Base-by-base conservation (phyloP, 2,113 vertebrate genomes). In the Gambusia holbrooki region DNA sequence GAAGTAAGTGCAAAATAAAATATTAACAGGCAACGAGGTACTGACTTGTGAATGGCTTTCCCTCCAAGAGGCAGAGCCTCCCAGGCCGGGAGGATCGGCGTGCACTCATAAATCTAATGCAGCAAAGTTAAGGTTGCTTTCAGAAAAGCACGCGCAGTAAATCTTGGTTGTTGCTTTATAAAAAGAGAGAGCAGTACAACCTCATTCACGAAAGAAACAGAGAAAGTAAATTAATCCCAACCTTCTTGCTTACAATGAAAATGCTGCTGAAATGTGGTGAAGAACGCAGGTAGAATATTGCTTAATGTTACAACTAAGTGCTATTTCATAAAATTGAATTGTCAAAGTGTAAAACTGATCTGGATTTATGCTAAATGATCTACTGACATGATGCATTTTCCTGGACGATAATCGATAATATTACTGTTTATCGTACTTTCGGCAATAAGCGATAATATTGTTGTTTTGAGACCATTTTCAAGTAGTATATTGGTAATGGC, bases 41-140 rank as follows among this genome's bases (percentile, higher is more conserved):
- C 96, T 96, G 95, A 99, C 98, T 95, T 97, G 92, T 99, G 98
- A 88, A 99, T 96, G 30, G 96, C 95, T 89, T 96, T 99, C 86
- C 98, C 98, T 89, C 96, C 98, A 89, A 99, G 85, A 45, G 98
- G 98, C 58, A 99, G 94, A 7, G 97, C 96, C 61, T 96, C 98
- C 98, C 98, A 99, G 4, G 97, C 96, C 66, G 95, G 97, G 40
- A 99, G 91, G 71, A 99, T 95, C 0, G 96, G 96, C 76, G 98
- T 97, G 76, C 97, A 97, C 87, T 99, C 98, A 76, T 97, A 99
- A 66, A 99, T 95, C 98, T 99, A 83, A 1, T 37, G 1, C 33
- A 42, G 17, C 15, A 71, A 19, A 65, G 88, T 93, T 93, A 92
- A 93, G 93, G 83, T 17, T 13, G 40, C 6, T 22, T 58, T 58